A percentile compares a stretch with the other conserved stretches of the same genome.
Evolutionary conservation across 2,797 vertebrate genomes (phyloP).

Genomic region (Selene dorsalis): DNA sequence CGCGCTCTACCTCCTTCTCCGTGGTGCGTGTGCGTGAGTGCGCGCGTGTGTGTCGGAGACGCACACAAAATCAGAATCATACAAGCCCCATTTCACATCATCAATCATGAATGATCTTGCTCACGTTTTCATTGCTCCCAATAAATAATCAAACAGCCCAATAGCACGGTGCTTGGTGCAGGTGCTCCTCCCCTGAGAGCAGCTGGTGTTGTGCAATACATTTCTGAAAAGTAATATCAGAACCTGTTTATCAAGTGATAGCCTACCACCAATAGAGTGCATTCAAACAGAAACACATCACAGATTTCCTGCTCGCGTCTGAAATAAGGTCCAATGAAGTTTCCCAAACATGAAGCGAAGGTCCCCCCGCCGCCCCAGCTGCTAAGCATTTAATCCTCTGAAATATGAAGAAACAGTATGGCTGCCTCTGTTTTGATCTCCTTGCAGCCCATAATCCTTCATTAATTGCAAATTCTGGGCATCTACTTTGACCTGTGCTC

Average conservation of each 20-base stretch:
- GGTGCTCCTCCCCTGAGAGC: neutral
- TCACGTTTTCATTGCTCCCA: neutral
- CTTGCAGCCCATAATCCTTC: slow-evolving; percentile 66
- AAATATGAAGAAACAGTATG: slow-evolving; percentile 74
- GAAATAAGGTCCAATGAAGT: slow-evolving; percentile 28
- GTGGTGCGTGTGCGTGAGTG: neutral
- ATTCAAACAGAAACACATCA: neutral
- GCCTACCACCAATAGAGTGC: neutral
- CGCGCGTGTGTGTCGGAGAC: no score
- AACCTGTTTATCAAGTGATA: neutral
- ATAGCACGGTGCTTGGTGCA: neutral
- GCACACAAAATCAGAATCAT: neutral
- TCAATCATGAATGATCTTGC: neutral
- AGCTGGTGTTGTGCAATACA: neutral
- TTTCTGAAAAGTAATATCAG: neutral
- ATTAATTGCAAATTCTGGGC: slow-evolving; percentile 76
- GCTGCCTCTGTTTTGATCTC: slow-evolving; percentile 70
- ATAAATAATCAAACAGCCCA: neutral
- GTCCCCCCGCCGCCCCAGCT: slow-evolving; percentile 33
- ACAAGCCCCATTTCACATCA: neutral
- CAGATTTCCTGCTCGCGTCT: slow-evolving; percentile 25
- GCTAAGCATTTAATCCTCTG: slow-evolving; percentile 71
- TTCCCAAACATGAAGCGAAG: slow-evolving; percentile 47
- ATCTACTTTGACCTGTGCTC: slow-evolving; percentile 58
- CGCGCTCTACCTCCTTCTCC: slow-evolving; percentile 42